Conservation (phyloP, 2,113 vertebrate species). For the Ptychochromis oligacanthus region DNA sequence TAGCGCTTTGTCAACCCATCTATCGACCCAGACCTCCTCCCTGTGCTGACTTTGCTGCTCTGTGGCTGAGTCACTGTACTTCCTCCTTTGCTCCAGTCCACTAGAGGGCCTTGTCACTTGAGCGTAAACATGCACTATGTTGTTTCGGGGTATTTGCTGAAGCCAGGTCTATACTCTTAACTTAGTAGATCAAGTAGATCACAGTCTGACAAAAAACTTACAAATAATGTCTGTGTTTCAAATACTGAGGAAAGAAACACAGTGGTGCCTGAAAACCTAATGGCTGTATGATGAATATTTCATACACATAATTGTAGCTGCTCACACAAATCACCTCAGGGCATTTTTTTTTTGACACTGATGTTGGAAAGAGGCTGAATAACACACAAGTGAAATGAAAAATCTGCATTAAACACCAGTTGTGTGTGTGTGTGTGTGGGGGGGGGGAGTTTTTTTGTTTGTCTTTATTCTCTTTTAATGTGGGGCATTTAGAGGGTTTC, state of each 20-base stretch:
- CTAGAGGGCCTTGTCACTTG: not conserved
- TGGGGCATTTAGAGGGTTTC: no score
- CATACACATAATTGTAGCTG: not conserved
- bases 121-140: not conserved
- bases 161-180: not conserved
- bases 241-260: not conserved
- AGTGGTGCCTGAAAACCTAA: not conserved
- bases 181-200: no score
- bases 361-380: not conserved
- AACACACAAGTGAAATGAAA: constrained; percentile 1
- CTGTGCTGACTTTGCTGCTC: not conserved
- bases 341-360: not conserved
- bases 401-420: constrained; percentile 4
- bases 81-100: not conserved
- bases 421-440: not conserved
- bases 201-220: not conserved
- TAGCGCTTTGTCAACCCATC: not conserved
- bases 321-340: not conserved
- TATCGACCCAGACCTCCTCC: not conserved
- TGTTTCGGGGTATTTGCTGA: not conserved
- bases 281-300: constrained; percentile 9
- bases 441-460: constrained; percentile 10
- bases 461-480: no score
- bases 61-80: not conserved
- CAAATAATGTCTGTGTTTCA: not conserved